Conservation (phyloP, 2,113 vertebrate genomes). For the Sialia sialis region DNA sequence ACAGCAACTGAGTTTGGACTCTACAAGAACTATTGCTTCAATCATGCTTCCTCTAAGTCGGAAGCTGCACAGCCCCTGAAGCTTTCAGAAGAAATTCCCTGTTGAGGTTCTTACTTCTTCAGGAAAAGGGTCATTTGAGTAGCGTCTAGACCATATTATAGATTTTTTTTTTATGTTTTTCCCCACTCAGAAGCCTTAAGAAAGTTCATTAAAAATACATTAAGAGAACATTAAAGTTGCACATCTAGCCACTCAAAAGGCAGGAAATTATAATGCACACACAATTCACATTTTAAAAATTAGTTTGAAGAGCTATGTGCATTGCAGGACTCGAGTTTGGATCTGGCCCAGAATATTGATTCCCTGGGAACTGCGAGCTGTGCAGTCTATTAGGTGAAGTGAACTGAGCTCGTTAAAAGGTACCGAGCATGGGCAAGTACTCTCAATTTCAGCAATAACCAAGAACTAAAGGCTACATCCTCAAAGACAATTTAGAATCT, state of each 20-base stretch:
- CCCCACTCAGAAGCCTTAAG: constrained; percentile 12
- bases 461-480: constrained; percentile 49
- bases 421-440: neutral
- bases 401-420: constrained; percentile 53
- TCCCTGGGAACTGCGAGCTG: neutral
- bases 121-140: constrained; percentile 43
- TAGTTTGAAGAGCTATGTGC: neutral
- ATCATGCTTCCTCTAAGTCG: neutral
- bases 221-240: constrained; percentile 32
- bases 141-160: constrained; percentile 45
- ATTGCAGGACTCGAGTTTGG: neutral
- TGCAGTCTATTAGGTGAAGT: constrained; percentile 34
- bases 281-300: constrained; percentile 36
- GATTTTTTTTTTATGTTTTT: constrained; percentile 9
- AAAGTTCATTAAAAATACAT: constrained; percentile 59
- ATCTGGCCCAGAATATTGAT: constrained; percentile 52
- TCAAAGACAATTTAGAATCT: constrained; percentile 52
- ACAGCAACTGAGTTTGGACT: constrained; percentile 30
- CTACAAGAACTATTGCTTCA: constrained; percentile 21
- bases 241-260: constrained; percentile 29
- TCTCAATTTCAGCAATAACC: constrained; percentile 27
- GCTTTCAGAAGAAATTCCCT: constrained; percentile 41
- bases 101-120: constrained; percentile 8
- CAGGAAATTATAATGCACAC: constrained; percentile 43
- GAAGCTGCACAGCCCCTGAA: neutral